phyloP scores from a whole-genome alignment of 2,113 vertebrate species.

The Epinephelus lanceolatus region DNA sequence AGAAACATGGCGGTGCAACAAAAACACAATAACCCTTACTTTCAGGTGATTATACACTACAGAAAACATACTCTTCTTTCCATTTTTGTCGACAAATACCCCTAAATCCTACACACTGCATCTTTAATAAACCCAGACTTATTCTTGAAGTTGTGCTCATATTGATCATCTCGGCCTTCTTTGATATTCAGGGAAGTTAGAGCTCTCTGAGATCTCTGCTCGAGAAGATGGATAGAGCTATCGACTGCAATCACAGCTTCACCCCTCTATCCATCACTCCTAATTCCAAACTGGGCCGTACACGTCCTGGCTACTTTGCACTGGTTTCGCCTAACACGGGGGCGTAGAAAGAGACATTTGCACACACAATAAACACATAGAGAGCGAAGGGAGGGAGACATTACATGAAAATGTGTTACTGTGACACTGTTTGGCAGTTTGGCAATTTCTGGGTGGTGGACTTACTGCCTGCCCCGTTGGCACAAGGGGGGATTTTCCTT shows the following conservation, averaged over 20 bases:
- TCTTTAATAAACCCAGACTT: constrained; percentile 38
- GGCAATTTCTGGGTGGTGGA: constrained; percentile 59
- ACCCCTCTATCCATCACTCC: constrained; percentile 28
- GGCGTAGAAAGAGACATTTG: constrained; percentile 25
- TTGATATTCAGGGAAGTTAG: constrained; percentile 24
- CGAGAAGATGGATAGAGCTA: constrained; percentile 21
- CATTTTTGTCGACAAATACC: no score
- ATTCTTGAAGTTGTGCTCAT: constrained; percentile 44
- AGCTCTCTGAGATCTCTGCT: constrained; percentile 18
- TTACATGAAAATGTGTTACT: constrained; percentile 60
- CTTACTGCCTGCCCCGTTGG: constrained; percentile 57
- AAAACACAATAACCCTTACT: no score
- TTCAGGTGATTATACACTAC: no score
- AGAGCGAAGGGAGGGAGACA: neutral
- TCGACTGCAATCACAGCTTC: constrained; percentile 2
- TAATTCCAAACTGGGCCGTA: constrained; percentile 16
- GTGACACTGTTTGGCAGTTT: constrained; percentile 66
- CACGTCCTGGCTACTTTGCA: constrained; percentile 8
- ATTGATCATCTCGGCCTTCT: constrained; percentile 41
- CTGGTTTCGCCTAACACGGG: constrained; percentile 24
- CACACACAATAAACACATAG: constrained; percentile 8
- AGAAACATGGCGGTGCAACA: no score
- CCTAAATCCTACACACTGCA: no score
- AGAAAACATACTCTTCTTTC: no score
- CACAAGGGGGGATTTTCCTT: constrained; percentile 27